phyloP scores from a whole-genome alignment of 2,888 invertebrate genomes.

The Malthinus flaveolus region DNA sequence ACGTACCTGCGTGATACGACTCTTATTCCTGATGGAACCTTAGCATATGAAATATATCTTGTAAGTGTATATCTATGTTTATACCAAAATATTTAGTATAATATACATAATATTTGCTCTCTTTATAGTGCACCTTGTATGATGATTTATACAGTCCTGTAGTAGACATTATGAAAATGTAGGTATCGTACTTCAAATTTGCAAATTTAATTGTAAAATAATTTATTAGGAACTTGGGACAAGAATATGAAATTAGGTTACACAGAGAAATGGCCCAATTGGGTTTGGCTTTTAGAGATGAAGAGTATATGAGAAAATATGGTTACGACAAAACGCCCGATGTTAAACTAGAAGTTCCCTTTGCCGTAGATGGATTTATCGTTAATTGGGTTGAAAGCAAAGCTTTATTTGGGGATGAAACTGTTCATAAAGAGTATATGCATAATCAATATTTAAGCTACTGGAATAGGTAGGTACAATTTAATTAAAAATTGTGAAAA shows the following conservation, averaged over 20 bases:
- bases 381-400: constrained; percentile 97
- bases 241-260: constrained; percentile 82
- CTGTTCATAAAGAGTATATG: constrained; percentile 78
- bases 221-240: constrained; percentile 70
- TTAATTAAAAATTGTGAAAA: background rate
- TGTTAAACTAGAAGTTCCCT: constrained; percentile 85
- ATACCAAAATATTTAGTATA: constrained; percentile 24
- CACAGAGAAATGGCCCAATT: constrained; percentile 63
- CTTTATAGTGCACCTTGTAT: constrained; percentile 71
- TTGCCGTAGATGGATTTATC: constrained; percentile 81
- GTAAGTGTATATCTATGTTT: constrained; percentile 54
- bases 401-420: constrained; percentile 88
- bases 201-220: background rate
- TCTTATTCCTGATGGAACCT: constrained; percentile 69
- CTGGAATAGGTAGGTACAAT: constrained; percentile 70
- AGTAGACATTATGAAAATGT: constrained; percentile 78
- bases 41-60: constrained; percentile 76
- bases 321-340: constrained; percentile 97
- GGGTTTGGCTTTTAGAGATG: constrained; percentile 70
- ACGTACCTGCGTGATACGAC: constrained; percentile 70
- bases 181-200: constrained; percentile 48
- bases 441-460: constrained; percentile 87
- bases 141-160: constrained; percentile 86
- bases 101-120: constrained; percentile 5
- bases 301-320: constrained; percentile 74